Base-by-base conservation (phyloP, 2,888 invertebrate species). In the Andrena hattorfiana region DNA sequence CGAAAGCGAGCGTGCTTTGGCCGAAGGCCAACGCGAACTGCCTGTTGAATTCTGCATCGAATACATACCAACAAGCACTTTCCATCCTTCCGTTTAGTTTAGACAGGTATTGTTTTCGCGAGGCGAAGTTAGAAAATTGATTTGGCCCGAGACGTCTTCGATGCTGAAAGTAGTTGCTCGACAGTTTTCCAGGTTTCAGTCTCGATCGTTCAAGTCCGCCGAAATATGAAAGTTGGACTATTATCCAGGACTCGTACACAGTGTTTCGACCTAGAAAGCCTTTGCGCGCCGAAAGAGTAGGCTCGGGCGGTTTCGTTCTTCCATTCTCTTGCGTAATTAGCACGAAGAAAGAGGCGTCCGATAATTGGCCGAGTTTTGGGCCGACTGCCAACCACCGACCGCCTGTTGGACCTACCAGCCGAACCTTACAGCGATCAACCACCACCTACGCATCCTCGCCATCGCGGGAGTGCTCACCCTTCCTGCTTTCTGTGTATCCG, bases 311-410 rank as follows among this genome's bases (percentile, higher is more conserved):
- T 42, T 42, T 4, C 42, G 42, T 42, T 42, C 42, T 16, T 42
- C 42, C 5, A 42, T 42, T 42, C 42, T 42, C 42, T 51, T 20
- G 20, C 26, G 56, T 26, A 56, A 56, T 56, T 56, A 56, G 26
- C 56, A 10, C 20, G 70, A 68, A 77, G 79, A 85, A 76, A 85
- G 69, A 30, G 74, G 56, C 68, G 69, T 67, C 69, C 70, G 66
- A 63, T 89, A 89, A 90, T 90, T 90, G 80, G 79, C 76, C 51
- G 80, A 73, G 79, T 64, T 71, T 83, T 74, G 89, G 90, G 90
- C 88, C 26, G 30, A 30, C 71, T 10, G 86, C 90, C 90, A 90
- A 30, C 10, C 30, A 75, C 68, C 54, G 59, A 78, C 80, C 81
- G 86, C 81, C 87, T 87, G 85, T 83, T 85, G 84, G 85, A 84